Percentiles rank a stretch among this genome's conserved stretches.
phyloP scores from a whole-genome alignment of 2,113 vertebrate genomes.

The Stegostoma tigrinum region DNA sequence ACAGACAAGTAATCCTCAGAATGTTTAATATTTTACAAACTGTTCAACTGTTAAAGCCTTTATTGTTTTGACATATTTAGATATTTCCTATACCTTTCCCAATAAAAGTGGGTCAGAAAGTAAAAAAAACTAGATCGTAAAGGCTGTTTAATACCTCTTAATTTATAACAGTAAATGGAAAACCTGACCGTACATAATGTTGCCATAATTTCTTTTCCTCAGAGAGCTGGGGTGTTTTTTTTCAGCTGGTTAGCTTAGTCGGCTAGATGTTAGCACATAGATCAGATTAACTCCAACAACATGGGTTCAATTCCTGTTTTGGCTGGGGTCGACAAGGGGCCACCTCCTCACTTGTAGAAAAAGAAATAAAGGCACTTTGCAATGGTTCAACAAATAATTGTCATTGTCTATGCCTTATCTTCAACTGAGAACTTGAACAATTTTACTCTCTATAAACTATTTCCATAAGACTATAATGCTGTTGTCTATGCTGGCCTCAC shows the following conservation, averaged over 20 bases:
- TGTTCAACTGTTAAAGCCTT: background rate
- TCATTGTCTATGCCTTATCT: background rate
- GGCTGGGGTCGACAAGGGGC: background rate
- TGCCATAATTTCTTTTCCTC: background rate
- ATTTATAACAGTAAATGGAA: background rate
- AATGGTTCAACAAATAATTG: background rate
- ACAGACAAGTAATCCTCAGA: background rate
- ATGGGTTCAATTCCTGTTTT: background rate
- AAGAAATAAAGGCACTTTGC: background rate
- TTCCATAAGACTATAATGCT: background rate
- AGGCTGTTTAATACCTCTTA: background rate
- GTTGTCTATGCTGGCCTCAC: background rate
- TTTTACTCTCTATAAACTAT: background rate
- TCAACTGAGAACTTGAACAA: background rate
- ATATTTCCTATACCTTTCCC: background rate
- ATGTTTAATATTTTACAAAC: background rate
- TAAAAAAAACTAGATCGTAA: background rate
- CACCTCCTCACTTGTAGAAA: no score
- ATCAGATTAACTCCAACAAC: background rate
- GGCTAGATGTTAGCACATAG: no score
- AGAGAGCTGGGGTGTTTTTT: no score
- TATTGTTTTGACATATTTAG: conserved; percentile 5
- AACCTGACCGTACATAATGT: background rate
- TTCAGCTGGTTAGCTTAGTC: no score
- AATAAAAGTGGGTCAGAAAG: background rate